Conservation (phyloP, 2,113 vertebrate species). For the Bubo bubo region DNA sequence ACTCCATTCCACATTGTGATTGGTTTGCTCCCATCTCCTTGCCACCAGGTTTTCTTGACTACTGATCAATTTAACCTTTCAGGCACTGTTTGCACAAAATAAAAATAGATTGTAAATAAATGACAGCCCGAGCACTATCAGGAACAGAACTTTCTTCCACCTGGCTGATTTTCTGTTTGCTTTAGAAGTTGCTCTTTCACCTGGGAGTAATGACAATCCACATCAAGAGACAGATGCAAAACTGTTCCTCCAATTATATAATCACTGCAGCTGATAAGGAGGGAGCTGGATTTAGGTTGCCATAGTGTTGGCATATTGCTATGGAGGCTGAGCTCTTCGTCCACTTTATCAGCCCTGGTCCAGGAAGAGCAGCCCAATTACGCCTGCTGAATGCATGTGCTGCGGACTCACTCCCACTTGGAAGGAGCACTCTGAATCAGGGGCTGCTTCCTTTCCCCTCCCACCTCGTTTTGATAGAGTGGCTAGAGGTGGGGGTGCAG, state of each 20-base stretch:
- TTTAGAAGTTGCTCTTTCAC: slow-evolving; percentile 63
- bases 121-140: background rate
- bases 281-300: slow-evolving; percentile 76
- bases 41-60: slow-evolving; percentile 18
- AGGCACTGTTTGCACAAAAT: background rate
- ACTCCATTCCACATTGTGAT: background rate
- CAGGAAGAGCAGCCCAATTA: slow-evolving; percentile 38
- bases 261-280: slow-evolving; percentile 80
- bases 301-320: slow-evolving; percentile 76
- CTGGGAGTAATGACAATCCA: slow-evolving; percentile 34
- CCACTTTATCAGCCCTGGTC: slow-evolving; percentile 44
- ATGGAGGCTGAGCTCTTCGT: slow-evolving; percentile 65
- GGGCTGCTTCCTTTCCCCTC: slow-evolving; percentile 36
- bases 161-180: slow-evolving; percentile 34
- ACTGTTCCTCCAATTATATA: slow-evolving; percentile 79
- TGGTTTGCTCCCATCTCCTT: slow-evolving; percentile 16
- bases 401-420: background rate
- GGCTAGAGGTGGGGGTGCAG: background rate
- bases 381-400: background rate
- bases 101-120: slow-evolving; percentile 35
- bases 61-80: slow-evolving; percentile 45
- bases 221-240: slow-evolving; percentile 70
- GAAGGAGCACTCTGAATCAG: background rate
- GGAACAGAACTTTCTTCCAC: slow-evolving; percentile 14
- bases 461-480: background rate